Evolutionary conservation across 1,140 invertebrate species (phyloP).

Genomic region (Pseudoatta argentina): DNA sequence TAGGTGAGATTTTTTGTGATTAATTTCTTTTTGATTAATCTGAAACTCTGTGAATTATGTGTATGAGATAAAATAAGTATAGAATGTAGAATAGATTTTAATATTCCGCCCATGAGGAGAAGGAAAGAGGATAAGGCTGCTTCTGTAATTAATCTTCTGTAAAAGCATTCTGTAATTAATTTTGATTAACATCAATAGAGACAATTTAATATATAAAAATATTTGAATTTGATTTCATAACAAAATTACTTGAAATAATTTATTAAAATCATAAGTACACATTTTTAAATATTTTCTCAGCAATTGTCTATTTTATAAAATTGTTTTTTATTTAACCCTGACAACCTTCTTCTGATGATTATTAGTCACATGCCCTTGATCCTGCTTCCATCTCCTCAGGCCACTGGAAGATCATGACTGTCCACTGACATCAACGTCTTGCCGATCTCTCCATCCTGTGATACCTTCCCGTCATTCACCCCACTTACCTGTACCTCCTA

Average conservation of each 20-base stretch:
- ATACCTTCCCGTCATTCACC: constrained; percentile 31
- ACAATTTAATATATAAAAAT: constrained; percentile 1
- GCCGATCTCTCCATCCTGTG: constrained; percentile 33
- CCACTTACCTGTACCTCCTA: constrained; percentile 41
- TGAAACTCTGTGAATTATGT: background rate
- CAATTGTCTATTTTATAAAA: background rate
- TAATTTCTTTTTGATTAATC: background rate
- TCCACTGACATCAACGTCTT: constrained; percentile 36
- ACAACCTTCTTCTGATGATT: constrained; percentile 76
- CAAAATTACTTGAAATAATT: background rate
- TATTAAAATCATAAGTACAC: background rate
- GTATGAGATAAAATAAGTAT: constrained; percentile 47
- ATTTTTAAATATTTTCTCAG: background rate
- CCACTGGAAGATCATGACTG: constrained; percentile 67
- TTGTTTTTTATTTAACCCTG: constrained; percentile 37
- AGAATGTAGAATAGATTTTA: constrained; percentile 3
- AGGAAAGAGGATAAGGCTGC: constrained; percentile 72
- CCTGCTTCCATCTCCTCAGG: constrained; percentile 79
- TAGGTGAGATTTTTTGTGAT: constrained; percentile 74
- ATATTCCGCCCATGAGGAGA: constrained; percentile 74
- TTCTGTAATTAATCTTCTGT: background rate
- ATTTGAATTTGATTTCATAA: constrained; percentile 1
- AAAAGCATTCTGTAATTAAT: constrained; percentile 1
- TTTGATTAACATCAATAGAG: background rate
- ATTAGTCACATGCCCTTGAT: constrained; percentile 71